Percentiles rank a stretch among this genome's conserved stretches.
phyloP scores from a whole-genome alignment of 2,797 vertebrate species.

The Sylvia borin region DNA sequence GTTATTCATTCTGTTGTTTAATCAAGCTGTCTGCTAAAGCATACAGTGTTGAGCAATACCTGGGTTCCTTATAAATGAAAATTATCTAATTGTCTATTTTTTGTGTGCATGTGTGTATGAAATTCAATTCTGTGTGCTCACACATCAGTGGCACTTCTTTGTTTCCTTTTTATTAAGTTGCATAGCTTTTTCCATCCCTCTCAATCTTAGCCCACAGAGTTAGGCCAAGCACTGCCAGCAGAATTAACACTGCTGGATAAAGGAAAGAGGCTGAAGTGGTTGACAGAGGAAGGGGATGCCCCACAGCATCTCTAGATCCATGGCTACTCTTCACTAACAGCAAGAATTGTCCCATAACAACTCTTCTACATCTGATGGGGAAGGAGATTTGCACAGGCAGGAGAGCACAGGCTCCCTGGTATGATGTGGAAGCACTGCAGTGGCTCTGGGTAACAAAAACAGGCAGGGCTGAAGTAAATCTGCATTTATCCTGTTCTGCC shows the following conservation, averaged over 20 bases:
- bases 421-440: neutral
- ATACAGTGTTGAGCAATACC: neutral
- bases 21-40: neutral
- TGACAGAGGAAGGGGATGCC: neutral
- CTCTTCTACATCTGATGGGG: accelerated
- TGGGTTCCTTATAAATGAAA: neutral
- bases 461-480: neutral
- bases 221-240: neutral
- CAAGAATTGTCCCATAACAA: neutral
- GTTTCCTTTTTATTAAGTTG: neutral
- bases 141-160: neutral
- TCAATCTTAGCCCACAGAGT: neutral
- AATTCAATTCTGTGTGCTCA: neutral
- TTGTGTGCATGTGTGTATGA: neutral
- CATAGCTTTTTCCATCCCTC: neutral
- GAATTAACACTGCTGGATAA: neutral
- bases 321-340: neutral
- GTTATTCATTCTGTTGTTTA: neutral
- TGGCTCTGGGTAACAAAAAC: neutral
- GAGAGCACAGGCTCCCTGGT: neutral
- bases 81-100: neutral
- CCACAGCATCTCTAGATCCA: neutral
- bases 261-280: neutral
- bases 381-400: neutral
- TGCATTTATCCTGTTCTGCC: neutral